Base-by-base conservation (phyloP, 2,888 invertebrate genomes). In the Bombylius discolor region DNA sequence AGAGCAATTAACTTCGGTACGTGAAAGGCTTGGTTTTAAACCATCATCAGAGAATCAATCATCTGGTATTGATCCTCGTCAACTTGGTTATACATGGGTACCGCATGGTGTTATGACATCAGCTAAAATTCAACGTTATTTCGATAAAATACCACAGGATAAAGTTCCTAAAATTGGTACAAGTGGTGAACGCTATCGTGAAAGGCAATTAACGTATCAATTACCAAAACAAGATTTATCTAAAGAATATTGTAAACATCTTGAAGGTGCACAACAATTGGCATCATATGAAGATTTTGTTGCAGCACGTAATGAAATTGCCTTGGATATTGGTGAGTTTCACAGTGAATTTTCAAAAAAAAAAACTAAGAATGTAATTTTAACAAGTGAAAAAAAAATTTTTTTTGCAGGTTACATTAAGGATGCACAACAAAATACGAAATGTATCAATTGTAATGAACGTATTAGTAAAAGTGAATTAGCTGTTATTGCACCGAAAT, bases 221-320 rank as follows among this genome's bases (percentile, higher is more conserved):
- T 78, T 98, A 67, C 98, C 98, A 47, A 89, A 89, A 72, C 95
- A 96, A 77, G 98, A 98, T 72, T 81, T 97, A 58, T 88, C 93
- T 9, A 77, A 90, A 64, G 84, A 87, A 54, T 93, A 94, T 70
- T 95, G 95, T 75, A 84, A 85, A 68, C 88, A 92, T 71, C 79
- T 97, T 58, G 88, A 89, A 62, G 65, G 14, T 45, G 78, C 84
- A 23, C 81, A 82, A 67, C 84, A 89, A 69, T 81, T 82, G 67
- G 82, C 84, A 62, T 86, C 89, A 66, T 97, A 89, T 72, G 89
- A 94, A 75, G 94, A 96, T 74, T 98, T 98, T 74, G 87, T 96
- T 64, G 85, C 91, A 52, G 89, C 90, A 55, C 81, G 98, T 53
- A 97, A 98, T 74, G 94, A 95, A 77, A 88, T 94, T 65, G 94